phyloP scores from a whole-genome alignment of 1,140 invertebrate species.

The Drosophila nebulosa region DNA sequence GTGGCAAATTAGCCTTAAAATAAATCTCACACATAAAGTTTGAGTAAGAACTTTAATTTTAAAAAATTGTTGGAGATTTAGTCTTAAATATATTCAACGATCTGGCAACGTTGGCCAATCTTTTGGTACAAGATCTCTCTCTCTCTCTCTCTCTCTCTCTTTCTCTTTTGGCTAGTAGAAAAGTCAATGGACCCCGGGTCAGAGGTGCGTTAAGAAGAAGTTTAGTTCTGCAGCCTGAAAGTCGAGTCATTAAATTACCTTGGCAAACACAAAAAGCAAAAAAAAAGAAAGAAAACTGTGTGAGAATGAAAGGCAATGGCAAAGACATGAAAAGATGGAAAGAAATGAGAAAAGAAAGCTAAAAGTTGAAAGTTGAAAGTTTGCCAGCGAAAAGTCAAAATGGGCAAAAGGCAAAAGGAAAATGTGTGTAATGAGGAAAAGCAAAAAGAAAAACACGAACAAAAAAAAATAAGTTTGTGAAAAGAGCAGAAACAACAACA shows the following conservation, averaged over 20 bases:
- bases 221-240: constrained; percentile 5
- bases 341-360: constrained; percentile 4
- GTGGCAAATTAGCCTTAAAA: too few species aligned
- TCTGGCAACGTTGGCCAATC: too few species aligned
- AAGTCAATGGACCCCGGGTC: not conserved
- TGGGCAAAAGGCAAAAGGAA: constrained; percentile 27
- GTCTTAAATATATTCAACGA: too few species aligned
- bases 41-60: too few species aligned
- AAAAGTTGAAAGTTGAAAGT: constrained; percentile 30
- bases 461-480: constrained; percentile 29
- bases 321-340: not conserved
- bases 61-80: too few species aligned
- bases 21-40: too few species aligned
- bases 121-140: too few species aligned
- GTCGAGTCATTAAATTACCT: constrained; percentile 73
- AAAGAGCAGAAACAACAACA: constrained; percentile 16
- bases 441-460: constrained; percentile 28
- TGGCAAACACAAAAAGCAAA: constrained; percentile 1
- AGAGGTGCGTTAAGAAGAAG: not conserved
- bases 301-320: not conserved
- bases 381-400: constrained; percentile 42
- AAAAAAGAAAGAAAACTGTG: not conserved
- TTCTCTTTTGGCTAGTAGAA: not conserved
- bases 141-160: too few species aligned
- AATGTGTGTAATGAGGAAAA: constrained; percentile 74